Percentiles rank a stretch among this genome's conserved stretches.
These are phyloP conservation scores for Orthonyx spaldingii DNA, from an alignment of 2,113 vertebrate species.

Conservation along the genomic window DNA sequence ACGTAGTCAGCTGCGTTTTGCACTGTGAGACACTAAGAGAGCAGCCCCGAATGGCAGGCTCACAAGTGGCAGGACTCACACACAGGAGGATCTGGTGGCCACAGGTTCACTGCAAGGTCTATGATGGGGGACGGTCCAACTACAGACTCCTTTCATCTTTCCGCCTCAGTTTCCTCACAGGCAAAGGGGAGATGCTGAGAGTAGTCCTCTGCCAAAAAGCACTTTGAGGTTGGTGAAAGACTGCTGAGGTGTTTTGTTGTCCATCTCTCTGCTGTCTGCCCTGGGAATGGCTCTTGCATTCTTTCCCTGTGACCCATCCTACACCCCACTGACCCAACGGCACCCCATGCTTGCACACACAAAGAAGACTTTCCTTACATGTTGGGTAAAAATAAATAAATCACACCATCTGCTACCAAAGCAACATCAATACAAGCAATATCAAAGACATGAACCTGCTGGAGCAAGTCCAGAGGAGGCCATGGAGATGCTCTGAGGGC, in stretches of 20 bases:
- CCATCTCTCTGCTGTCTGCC: not conserved
- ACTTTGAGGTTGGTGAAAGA: not conserved
- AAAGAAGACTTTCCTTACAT: not conserved
- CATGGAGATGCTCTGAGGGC: rapidly evolving
- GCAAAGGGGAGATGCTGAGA: not conserved
- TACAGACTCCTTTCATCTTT: not conserved
- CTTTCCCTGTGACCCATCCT: not conserved
- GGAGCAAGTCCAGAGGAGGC: not conserved
- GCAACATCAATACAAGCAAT: not conserved
- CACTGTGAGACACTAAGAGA: not conserved
- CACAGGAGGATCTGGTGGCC: not conserved
- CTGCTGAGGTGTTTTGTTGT: not conserved
- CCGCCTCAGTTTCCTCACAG: not conserved
- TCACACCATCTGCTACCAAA: not conserved
- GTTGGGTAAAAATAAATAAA: not conserved
- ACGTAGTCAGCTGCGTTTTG: not conserved
- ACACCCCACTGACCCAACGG: not conserved
- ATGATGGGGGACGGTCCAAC: rapidly evolving
- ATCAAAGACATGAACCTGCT: not conserved
- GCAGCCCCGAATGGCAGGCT: not conserved
- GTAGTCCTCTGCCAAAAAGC: not conserved
- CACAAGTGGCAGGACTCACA: rapidly evolving
- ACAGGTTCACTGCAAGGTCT: not conserved
- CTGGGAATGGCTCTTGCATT: not conserved
- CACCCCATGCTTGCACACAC: rapidly evolving